Conservation (phyloP, 2,113 vertebrate species). For the Corvus moneduloides region DNA sequence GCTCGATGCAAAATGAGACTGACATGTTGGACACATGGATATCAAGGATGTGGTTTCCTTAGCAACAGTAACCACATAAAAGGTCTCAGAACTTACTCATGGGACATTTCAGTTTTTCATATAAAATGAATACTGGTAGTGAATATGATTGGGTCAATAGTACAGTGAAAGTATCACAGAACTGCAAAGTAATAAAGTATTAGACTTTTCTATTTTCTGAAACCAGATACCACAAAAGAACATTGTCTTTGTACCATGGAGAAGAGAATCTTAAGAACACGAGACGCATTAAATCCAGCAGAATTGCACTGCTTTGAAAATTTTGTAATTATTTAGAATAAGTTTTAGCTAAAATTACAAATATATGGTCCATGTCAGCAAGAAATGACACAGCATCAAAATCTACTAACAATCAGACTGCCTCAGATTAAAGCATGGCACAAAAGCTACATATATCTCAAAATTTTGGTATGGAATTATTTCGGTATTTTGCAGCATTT, state of each 20-base stretch:
- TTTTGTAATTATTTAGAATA: background rate
- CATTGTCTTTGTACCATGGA: background rate
- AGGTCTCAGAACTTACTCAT: constrained; percentile 76
- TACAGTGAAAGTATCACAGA: constrained; percentile 20
- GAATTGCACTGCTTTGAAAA: background rate
- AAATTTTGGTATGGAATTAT: background rate
- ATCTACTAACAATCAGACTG: background rate
- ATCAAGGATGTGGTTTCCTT: constrained; percentile 79
- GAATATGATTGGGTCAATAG: constrained; percentile 62
- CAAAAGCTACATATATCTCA: background rate
- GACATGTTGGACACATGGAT: constrained; percentile 75
- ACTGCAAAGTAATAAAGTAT: background rate
- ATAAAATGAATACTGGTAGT: constrained; percentile 66
- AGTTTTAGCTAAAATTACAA: background rate
- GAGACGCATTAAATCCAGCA: background rate
- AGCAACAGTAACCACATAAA: constrained; percentile 78
- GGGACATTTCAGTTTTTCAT: constrained; percentile 74
- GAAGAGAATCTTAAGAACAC: background rate
- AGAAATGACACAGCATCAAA: background rate
- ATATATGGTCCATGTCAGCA: background rate
- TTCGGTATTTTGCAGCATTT: background rate
- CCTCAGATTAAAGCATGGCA: background rate
- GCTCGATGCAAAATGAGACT: constrained; percentile 73
- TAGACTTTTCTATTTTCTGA: background rate
- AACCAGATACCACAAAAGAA: background rate